Evolutionary conservation across 2,888 invertebrate genomes (phyloP), one percentile per base, ranked within the genome.

Genomic region (Caenorhabditis wallacei): DNA sequence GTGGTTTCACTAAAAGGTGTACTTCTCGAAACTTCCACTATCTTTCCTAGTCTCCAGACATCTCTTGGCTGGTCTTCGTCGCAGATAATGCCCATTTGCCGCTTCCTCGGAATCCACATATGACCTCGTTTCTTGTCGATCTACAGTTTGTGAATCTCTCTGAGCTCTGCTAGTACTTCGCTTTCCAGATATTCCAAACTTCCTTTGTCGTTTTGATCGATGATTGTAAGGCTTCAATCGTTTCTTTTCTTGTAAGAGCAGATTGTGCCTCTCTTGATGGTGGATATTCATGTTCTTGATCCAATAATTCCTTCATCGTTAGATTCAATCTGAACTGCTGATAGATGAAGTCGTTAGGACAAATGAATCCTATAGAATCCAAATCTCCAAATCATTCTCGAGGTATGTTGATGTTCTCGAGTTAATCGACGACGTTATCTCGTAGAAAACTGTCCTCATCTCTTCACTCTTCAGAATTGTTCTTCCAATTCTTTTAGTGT

Each of bases 331-430:
- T 22, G n/a, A 82, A 16, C 8, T 61, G 20, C 11, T 68, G 64
- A 10, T 79, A 69, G 10, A 82, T 40, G 30, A 82, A 82, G 26
- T 85, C 82, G 24, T 51, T 57, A 13, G 85, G 85, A 13, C 84
- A 8, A 16, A 85, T 59, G 3, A 51, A 16, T 18, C 46, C n/a
- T 5, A n/a, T 30, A 11, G 57, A 46, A 3, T 82, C 54, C 40
- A 66, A n/a, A 7, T 64, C 51, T 78, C 57, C 54, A 70, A 18
- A 7, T 66, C 53, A 13, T 75, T 54, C n/a, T 80, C 76, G 1
- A 26, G 13, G 11, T 74, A 76, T 0, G 85, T 75, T 8, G 81
- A 18, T 30, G 85, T 80, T 13, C 80, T 37, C 8, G 61, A 30
- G 46, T 85, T 85, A 40, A 85, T 18, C 5, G 68, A 18, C 0